phyloP scores from a whole-genome alignment of 1,140 invertebrate species.

The Riptortus pedestris region DNA sequence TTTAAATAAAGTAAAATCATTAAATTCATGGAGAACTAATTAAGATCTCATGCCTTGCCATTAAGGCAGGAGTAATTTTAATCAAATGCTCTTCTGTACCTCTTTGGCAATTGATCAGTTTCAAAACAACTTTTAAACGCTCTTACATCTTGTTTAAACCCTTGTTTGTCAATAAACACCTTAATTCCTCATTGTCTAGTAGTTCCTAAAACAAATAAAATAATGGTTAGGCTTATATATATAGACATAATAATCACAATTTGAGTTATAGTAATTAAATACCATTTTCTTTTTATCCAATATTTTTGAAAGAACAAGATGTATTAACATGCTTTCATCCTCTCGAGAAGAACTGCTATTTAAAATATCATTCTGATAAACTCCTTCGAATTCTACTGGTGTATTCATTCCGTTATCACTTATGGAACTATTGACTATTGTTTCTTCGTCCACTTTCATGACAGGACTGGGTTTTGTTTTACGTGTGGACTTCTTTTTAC shows the following conservation, averaged over 20 bases:
- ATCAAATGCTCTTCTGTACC: too few relatives aligned
- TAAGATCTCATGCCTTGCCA: too few relatives aligned
- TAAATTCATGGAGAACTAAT: too few relatives aligned
- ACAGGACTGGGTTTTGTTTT: slow-evolving; percentile 12
- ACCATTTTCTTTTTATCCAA: slow-evolving; percentile 7
- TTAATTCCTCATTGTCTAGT: neutral
- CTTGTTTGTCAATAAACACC: too few relatives aligned
- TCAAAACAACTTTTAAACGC: too few relatives aligned
- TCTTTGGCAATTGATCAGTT: too few relatives aligned
- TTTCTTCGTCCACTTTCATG: slow-evolving; percentile 8
- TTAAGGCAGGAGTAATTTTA: too few relatives aligned
- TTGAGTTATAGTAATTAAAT: neutral
- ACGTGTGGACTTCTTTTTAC: neutral
- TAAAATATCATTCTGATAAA: neutral
- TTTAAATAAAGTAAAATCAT: too few relatives aligned
- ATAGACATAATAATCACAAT: neutral
- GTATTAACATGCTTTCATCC: slow-evolving; percentile 1
- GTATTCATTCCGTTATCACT: neutral
- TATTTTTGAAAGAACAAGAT: neutral
- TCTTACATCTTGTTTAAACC: too few relatives aligned
- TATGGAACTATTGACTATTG: neutral
- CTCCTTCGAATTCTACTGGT: neutral
- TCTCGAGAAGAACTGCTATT: neutral
- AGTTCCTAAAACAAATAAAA: slow-evolving; percentile 2
- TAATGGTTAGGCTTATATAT: too few relatives aligned